Base-by-base conservation (phyloP, 1,140 invertebrate species). In the Glossosoma conforme region DNA sequence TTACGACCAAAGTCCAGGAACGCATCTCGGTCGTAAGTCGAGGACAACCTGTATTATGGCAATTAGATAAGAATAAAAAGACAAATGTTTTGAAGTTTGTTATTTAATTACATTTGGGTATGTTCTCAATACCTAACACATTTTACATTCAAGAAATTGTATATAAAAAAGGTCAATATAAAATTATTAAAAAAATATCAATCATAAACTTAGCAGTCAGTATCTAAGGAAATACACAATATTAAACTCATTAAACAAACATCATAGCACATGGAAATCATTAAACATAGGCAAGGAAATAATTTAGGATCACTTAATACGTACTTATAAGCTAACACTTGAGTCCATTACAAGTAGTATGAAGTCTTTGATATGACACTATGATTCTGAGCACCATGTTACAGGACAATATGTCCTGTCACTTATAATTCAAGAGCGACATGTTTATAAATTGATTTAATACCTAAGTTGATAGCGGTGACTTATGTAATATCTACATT, bases 351-450 rank as follows among this genome's bases (percentile, higher is more conserved):
- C n/a, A n/a, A n/a, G n/a, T n/a, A 33, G 15, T 33, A 17, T 36
- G 24, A 40, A 52, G 55, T 57, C 50, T 57, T 57, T 57, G 55
- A 57, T 57, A 57, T 57, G 55, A 57, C 50, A 52, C 55, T 57
- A 57, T 57, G 30, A 56, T 52, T 49, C 55, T 47, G 49, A 57
- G 55, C 55, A 57, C 55, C 55, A 52, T 52, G 42, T 48, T 48
- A 33, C 44, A 38, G 50, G 51, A 57, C 55, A 49, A 47, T 28
- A 51, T 44, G 43, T 57, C 40, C 33, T 44, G 15, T 40, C 45
- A 28, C 30, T 10, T 43, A 14, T 32, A 37, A 35, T 24, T 44
- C 28, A 37, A 35, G 32, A 52, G 33, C n/a, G n/a, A 49, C 28
- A 13, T 22, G 15, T 22, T 49, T 57, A 52, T 48, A 28, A n/a